Percentiles rank a stretch among this genome's conserved stretches.
Conservation (phyloP, 2,888 invertebrate species). For the Conomelus anceps region DNA sequence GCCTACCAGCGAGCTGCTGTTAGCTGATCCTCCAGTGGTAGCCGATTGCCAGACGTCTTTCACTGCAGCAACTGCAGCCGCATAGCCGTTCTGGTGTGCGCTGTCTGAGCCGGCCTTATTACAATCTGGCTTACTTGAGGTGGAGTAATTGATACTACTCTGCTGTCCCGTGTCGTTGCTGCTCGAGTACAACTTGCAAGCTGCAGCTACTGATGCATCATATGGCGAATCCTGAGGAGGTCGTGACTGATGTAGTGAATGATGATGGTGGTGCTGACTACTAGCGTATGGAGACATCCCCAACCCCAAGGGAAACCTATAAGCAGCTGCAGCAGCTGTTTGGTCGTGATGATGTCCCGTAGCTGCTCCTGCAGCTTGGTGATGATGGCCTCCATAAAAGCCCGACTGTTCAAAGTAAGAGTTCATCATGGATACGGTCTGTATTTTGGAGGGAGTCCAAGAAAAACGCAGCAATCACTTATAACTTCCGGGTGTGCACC, state of each 20-base stretch:
- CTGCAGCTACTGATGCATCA: conserved; percentile 80
- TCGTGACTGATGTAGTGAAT: conserved; percentile 65
- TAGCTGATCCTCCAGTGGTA: conserved; percentile 59
- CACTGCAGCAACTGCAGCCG: conserved; percentile 59
- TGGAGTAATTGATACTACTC: conserved; percentile 35
- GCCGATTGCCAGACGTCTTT: conserved; percentile 64
- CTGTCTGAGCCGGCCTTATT: conserved; percentile 34
- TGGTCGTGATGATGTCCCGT: conserved; percentile 65
- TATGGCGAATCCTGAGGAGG: conserved; percentile 87
- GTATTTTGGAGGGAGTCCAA: neutral
- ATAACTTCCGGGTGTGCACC: neutral
- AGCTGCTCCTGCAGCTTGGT: conserved; percentile 56
- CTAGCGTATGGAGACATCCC: conserved; percentile 78
- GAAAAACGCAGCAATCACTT: neutral
- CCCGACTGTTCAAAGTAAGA: conserved; percentile 94
- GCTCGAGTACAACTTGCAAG: conserved; percentile 72
- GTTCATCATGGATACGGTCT: conserved; percentile 59
- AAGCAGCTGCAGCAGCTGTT: conserved; percentile 60
- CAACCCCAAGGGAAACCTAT: conserved; percentile 79
- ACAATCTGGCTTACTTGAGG: conserved; percentile 37
- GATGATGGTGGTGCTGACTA: conserved; percentile 62
- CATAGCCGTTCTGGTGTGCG: conserved; percentile 55
- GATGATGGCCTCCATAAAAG: conserved; percentile 87
- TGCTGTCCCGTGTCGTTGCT: conserved; percentile 45
- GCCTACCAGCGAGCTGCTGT: conserved; percentile 53